These are phyloP conservation scores for Coturnix japonica DNA, from an alignment of 2,113 vertebrate species.

Conservation along the genomic window DNA sequence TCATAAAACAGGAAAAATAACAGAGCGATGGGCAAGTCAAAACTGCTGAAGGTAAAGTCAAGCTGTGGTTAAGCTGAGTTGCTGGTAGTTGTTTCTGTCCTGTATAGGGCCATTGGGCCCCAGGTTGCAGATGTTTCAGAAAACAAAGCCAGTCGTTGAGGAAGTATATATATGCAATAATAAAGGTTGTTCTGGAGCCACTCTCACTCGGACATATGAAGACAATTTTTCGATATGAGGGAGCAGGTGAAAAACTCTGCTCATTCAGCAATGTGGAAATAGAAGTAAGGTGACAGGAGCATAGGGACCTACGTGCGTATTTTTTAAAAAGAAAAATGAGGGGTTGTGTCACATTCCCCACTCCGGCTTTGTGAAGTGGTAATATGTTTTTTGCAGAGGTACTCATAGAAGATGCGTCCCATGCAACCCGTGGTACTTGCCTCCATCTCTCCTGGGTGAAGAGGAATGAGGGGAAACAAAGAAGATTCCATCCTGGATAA, in stretches of 20 bases:
- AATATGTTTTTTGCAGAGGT: not conserved
- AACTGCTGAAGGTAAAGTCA: not conserved
- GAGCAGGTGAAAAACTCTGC: constrained; percentile 25
- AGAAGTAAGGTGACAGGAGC: not conserved
- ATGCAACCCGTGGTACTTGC: not conserved
- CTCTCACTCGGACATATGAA: not conserved
- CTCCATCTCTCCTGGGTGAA: not conserved
- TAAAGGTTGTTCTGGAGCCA: constrained; percentile 6
- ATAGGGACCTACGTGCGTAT: not conserved
- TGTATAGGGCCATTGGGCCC: rapidly evolving
- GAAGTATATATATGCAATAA: not conserved
- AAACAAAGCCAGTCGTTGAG: not conserved
- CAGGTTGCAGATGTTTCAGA: constrained; percentile 43
- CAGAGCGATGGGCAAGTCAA: not conserved
- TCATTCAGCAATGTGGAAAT: constrained; percentile 23
- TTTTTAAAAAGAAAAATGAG: not conserved
- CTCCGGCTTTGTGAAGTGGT: not conserved
- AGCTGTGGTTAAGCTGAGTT: not conserved
- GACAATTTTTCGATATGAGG: not conserved
- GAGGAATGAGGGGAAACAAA: not conserved
- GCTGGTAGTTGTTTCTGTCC: not conserved
- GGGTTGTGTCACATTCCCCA: not conserved
- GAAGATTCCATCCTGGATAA: not conserved
- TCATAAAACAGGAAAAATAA: not conserved
- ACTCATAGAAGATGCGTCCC: not conserved